Conservation (phyloP, 2,113 vertebrate genomes). For the Phylloscopus trochiloides region DNA sequence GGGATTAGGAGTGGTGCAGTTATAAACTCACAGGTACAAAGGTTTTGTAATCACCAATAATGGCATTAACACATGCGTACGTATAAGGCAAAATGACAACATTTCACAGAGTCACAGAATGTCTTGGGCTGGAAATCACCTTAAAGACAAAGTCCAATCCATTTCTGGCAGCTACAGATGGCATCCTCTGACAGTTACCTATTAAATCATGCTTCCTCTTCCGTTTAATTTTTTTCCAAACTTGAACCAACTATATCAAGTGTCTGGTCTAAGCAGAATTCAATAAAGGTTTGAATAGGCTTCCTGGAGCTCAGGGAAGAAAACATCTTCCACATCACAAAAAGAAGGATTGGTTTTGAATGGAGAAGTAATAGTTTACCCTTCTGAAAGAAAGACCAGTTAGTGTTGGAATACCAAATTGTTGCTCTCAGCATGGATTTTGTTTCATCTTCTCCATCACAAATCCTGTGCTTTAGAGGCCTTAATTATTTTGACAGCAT, state of each 20-base stretch:
- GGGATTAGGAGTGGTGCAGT: background rate
- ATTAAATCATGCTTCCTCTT: background rate
- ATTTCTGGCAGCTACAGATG: background rate
- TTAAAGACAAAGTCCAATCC: background rate
- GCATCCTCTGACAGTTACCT: background rate
- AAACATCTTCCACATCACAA: background rate
- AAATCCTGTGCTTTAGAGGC: background rate
- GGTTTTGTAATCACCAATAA: background rate
- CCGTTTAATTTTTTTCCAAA: background rate
- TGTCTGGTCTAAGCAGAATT: background rate
- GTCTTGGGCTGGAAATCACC: background rate
- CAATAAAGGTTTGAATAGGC: background rate
- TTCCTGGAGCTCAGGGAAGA: background rate
- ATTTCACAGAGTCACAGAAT: background rate
- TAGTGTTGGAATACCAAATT: background rate
- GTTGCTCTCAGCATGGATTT: background rate
- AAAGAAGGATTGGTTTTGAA: background rate
- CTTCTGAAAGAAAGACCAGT: background rate
- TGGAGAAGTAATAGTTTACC: background rate
- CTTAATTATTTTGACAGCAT: background rate
- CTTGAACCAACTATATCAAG: background rate
- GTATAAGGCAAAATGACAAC: background rate
- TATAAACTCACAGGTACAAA: background rate
- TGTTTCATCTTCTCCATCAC: background rate
- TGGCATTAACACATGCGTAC: rapidly evolving